These are phyloP conservation scores for Notodonta dromedarius DNA, from an alignment of 2,888 invertebrate genomes.

Conservation along the genomic window DNA sequence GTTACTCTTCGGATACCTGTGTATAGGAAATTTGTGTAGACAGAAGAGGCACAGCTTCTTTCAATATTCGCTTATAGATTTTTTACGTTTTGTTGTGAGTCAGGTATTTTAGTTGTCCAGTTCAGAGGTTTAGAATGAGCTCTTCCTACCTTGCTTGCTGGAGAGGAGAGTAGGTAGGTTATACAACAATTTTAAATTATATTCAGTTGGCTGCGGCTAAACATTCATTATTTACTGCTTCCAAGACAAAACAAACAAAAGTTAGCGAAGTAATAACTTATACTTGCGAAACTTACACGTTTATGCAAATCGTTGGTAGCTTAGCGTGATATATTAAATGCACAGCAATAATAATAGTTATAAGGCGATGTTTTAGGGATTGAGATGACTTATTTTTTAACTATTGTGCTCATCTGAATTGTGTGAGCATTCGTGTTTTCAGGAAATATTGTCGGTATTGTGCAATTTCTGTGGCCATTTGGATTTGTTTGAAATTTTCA, in stretches of 20 bases:
- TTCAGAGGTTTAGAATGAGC: no score
- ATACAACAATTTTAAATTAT: no score
- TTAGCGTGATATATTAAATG: background rate
- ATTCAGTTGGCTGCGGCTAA: no score
- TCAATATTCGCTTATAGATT: background rate
- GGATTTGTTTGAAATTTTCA: no score
- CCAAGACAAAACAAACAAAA: background rate
- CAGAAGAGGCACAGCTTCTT: background rate
- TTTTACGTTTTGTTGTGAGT: background rate
- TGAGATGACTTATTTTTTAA: no score
- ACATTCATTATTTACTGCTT: background rate
- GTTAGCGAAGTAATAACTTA: background rate
- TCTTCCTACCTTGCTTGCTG: no score
- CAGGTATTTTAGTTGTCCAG: no score
- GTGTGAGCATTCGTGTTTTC: background rate
- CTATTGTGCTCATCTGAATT: background rate
- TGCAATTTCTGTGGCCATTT: no score
- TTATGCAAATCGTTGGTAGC: background rate
- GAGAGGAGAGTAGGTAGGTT: no score
- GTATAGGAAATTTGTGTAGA: background rate
- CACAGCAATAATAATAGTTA: no score
- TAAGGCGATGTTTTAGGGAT: no score
- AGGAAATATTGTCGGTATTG: no score
- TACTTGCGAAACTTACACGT: constrained; percentile 1
- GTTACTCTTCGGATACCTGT: background rate